Evolutionary conservation across 2,888 invertebrate species (phyloP).

Genomic region (Lymantria monacha): DNA sequence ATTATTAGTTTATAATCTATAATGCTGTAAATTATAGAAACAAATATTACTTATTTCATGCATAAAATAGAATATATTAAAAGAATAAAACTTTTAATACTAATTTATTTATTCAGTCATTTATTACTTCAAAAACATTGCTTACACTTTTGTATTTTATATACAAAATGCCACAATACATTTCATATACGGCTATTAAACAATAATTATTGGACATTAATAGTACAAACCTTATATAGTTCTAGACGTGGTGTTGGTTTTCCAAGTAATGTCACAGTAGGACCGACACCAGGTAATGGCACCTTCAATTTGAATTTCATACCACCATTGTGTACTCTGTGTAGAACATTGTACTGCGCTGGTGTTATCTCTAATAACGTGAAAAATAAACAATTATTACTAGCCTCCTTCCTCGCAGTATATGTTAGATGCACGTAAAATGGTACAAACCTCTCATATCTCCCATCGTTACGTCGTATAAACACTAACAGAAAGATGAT

Average conservation of each 20-base stretch:
- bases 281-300: slow-evolving; percentile 5
- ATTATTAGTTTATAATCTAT: too few relatives aligned
- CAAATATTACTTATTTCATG: too few relatives aligned
- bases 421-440: background rate
- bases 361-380: slow-evolving; percentile 11
- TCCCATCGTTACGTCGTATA: slow-evolving; percentile 5
- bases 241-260: slow-evolving; percentile 22
- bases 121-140: too few relatives aligned
- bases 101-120: too few relatives aligned
- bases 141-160: too few relatives aligned
- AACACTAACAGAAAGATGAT: too few relatives aligned
- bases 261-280: slow-evolving; percentile 23
- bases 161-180: too few relatives aligned
- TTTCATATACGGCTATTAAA: too few relatives aligned
- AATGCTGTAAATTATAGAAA: too few relatives aligned
- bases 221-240: slow-evolving; percentile 26
- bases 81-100: too few relatives aligned
- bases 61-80: too few relatives aligned
- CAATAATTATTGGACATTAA: too few relatives aligned
- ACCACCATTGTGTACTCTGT: slow-evolving; percentile 26
- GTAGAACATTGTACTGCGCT: slow-evolving; percentile 11
- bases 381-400: background rate
- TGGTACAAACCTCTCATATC: slow-evolving; percentile 8
- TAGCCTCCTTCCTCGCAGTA: background rate
- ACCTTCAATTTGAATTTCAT: slow-evolving; percentile 30